phyloP scores from a whole-genome alignment of 2,797 vertebrate genomes.

The Cetoscarus ocellatus region DNA sequence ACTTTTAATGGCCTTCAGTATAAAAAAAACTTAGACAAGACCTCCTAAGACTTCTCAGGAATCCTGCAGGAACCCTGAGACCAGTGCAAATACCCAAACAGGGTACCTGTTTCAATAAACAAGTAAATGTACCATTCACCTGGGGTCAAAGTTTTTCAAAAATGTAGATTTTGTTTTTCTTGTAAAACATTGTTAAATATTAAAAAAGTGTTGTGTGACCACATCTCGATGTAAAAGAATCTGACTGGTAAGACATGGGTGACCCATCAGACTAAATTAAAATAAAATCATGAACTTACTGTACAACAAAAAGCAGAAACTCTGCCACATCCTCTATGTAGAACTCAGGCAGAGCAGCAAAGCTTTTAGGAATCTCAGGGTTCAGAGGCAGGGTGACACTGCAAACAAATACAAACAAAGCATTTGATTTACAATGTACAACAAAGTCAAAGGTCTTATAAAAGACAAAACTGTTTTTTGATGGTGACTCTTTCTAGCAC shows the following conservation, averaged over 20 bases:
- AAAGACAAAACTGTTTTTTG: background rate
- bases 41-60: too few relatives aligned
- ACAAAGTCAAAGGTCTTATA: conserved; percentile 2
- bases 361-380: conserved; percentile 95
- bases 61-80: too few relatives aligned
- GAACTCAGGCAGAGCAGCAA: conserved; percentile 98
- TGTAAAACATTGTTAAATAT: background rate
- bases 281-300: conserved; percentile 87
- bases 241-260: background rate
- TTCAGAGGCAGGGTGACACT: conserved; percentile 94
- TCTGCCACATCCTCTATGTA: conserved; percentile 99
- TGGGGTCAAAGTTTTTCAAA: background rate
- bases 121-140: too few relatives aligned
- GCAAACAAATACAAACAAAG: conserved; percentile 27
- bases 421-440: background rate
- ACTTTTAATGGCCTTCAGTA: too few relatives aligned
- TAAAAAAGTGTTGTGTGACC: background rate
- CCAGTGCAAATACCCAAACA: too few relatives aligned
- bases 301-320: conserved; percentile 99
- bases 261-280: background rate
- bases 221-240: background rate
- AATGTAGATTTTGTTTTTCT: background rate
- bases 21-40: too few relatives aligned
- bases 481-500: background rate
- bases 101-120: too few relatives aligned